Base-by-base conservation (phyloP, 2,113 vertebrate species). In the Chlamydotis undulata region DNA sequence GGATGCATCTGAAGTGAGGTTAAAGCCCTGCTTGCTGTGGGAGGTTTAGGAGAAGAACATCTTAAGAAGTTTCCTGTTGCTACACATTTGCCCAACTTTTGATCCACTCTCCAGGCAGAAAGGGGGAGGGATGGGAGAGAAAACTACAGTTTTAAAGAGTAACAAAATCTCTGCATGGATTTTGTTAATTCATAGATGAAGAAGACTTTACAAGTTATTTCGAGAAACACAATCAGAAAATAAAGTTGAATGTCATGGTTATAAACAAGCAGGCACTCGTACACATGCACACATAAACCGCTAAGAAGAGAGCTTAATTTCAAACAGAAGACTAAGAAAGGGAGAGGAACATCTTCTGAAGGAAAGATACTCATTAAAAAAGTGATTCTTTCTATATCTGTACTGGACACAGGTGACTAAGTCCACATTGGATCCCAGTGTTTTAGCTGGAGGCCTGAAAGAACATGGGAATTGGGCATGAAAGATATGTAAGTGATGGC, bases 241-340 rank as follows among this genome's bases (percentile, higher is more conserved):
- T 21, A 12, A 80, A 81, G 12, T 52, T 86, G 56, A 68, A 41
- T 5, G 6, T 56, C 37, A 80, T 0, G 1, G 9, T 31, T 70
- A 43, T 37, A 68, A 22, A 39, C 18, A 74, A 50, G 8, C 33
- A 29, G 35, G 13, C 15, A 22, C 49, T 56, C 6, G 2, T 37
- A 49, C 10, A 37, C 9, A 4, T 6, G 67, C 23, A 35, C 47
- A 18, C 18, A 53, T 31, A 47, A 75, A 83, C 39, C 0, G 0
- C 10, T 39, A 47, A 83, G 21, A 68, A 43, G 37, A 75, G 21
- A 56, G 14, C 23, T 28, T 71, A 57, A 65, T 82, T 94, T 86
- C 81, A 64, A 92, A 82, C 1, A 10, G 22, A 92, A 52, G 7
- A 64, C 5, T 52, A 74, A 56, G 69, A 68, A 76, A 85, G 19